A percentile compares a stretch with the other conserved stretches of the same genome.
These are phyloP conservation scores for Teleogryllus occipitalis DNA, from an alignment of 1,140 invertebrate species.

Conservation along the genomic window DNA sequence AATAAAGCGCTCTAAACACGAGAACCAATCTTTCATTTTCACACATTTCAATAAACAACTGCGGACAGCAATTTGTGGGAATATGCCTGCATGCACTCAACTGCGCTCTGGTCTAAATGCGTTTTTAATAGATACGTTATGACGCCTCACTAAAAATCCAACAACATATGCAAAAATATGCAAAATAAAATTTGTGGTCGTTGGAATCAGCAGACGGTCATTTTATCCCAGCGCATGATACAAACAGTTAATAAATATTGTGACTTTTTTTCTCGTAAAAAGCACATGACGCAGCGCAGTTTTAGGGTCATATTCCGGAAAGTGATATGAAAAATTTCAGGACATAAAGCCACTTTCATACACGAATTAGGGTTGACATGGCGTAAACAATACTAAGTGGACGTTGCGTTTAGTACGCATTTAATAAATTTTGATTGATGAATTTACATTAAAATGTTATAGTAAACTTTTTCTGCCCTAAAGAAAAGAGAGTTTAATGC, in stretches of 20 bases:
- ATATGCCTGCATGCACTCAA: not conserved
- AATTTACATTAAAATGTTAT: no score
- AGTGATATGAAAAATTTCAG: not conserved
- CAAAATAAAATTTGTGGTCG: constrained; percentile 1
- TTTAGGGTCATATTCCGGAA: not conserved
- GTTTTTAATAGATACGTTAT: not conserved
- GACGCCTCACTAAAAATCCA: not conserved
- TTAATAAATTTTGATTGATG: no score
- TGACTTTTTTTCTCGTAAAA: not conserved
- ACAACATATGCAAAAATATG: constrained; percentile 5
- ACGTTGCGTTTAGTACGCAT: no score
- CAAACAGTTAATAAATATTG: constrained; percentile 2
- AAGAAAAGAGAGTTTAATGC: no score
- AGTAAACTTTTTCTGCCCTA: no score
- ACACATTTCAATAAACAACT: constrained; percentile 5
- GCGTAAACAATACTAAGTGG: no score
- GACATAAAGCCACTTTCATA: not conserved
- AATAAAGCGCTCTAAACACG: not conserved
- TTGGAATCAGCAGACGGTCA: not conserved
- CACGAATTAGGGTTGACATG: not conserved
- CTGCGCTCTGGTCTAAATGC: not conserved
- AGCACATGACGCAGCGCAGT: not conserved
- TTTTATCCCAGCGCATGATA: not conserved
- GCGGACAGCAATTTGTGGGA: not conserved
- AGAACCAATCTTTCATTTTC: not conserved